Percentiles rank a stretch among this genome's conserved stretches.
phyloP scores from a whole-genome alignment of 1,140 invertebrate genomes.

The Archivesica marissinica region DNA sequence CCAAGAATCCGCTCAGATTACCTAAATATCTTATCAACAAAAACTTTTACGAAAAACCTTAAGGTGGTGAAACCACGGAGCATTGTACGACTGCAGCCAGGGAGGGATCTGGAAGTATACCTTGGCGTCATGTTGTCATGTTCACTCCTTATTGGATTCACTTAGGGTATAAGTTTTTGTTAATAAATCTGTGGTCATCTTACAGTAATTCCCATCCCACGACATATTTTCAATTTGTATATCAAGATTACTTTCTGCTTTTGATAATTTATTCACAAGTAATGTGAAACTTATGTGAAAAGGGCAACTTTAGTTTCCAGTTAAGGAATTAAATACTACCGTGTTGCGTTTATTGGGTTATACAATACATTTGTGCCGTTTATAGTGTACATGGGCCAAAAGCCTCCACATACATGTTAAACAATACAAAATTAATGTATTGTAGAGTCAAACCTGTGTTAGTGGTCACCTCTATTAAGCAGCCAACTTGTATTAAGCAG shows the following conservation, averaged over 20 bases:
- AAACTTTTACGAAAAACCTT: not conserved
- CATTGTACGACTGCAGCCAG: not conserved
- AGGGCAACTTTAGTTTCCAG: not conserved
- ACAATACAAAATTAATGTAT: too few relatives aligned
- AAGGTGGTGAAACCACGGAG: not conserved
- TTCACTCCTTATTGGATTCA: not conserved
- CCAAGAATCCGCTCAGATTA: not conserved
- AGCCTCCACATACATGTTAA: too few relatives aligned
- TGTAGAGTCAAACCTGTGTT: too few relatives aligned
- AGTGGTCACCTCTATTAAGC: too few relatives aligned
- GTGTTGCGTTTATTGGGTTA: too few relatives aligned
- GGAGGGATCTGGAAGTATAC: not conserved
- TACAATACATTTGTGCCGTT: too few relatives aligned
- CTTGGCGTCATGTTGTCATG: not conserved
- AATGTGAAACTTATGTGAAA: constrained; percentile 7
- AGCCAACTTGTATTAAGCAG: too few relatives aligned
- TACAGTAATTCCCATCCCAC: not conserved
- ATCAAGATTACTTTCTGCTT: not conserved
- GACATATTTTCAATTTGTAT: not conserved
- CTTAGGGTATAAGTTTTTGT: not conserved
- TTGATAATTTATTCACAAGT: constrained; percentile 3
- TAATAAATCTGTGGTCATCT: not conserved
- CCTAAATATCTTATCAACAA: not conserved
- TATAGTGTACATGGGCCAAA: too few relatives aligned
- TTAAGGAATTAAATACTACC: too few relatives aligned